Conservation (phyloP, 2,113 vertebrate species). For the Mugil cephalus region DNA sequence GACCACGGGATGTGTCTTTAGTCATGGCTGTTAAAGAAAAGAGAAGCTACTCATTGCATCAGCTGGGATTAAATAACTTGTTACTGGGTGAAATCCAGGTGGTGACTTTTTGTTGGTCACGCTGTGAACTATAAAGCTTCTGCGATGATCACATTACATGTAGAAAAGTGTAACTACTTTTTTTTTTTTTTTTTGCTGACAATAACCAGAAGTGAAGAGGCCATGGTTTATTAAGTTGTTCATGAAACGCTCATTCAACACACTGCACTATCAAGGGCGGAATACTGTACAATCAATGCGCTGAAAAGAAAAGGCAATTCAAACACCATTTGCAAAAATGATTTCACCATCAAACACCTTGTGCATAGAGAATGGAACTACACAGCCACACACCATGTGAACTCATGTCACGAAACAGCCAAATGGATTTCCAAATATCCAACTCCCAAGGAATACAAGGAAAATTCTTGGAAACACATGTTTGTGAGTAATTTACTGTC, state of each 20-base stretch:
- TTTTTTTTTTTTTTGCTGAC: no score
- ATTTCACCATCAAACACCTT: conserved; percentile 32
- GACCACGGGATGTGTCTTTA: no score
- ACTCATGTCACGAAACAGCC: conserved; percentile 10
- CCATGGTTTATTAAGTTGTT: conserved; percentile 65
- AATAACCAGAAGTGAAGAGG: conserved; percentile 1
- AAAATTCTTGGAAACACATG: conserved; percentile 15
- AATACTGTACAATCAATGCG: conserved; percentile 61
- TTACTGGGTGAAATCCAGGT: no score
- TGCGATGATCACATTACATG: no score
- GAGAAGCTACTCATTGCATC: no score
- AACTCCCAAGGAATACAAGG: not conserved
- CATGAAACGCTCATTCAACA: conserved; percentile 54
- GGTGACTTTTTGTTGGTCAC: no score
- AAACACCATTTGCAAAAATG: conserved; percentile 44
- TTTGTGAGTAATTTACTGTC: not conserved
- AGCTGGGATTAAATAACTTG: no score
- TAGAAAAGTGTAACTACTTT: no score
- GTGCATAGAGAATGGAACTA: not conserved
- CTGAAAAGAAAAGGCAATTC: conserved; percentile 56
- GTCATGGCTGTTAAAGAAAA: no score
- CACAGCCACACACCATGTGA: not conserved
- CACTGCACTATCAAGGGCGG: conserved; percentile 40
- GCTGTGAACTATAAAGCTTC: no score
- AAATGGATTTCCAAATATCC: not conserved